phyloP scores from a whole-genome alignment of 2,113 vertebrate genomes.

The Nestor notabilis region DNA sequence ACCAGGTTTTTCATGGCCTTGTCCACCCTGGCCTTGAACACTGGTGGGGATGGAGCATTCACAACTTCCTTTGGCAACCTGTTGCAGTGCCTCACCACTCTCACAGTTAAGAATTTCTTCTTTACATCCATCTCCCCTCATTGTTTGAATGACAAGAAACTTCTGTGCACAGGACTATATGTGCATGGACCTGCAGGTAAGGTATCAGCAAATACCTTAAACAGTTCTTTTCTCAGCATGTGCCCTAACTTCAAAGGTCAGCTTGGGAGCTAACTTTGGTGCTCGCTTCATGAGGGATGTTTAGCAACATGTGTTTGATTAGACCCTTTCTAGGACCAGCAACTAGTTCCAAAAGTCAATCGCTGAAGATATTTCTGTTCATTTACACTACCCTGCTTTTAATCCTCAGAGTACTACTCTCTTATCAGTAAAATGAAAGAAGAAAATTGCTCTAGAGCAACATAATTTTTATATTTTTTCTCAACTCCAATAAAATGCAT shows the following conservation, averaged over 20 bases:
- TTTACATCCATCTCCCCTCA: no score
- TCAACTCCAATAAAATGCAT: not conserved
- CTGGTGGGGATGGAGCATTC: no score
- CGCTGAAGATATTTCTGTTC: not conserved
- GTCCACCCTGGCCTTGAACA: no score
- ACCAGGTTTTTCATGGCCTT: no score
- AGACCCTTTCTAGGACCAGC: not conserved
- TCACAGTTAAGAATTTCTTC: no score
- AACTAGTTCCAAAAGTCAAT: not conserved
- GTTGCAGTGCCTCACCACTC: no score
- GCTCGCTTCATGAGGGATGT: not conserved
- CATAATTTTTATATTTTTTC: not conserved
- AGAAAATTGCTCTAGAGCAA: not conserved
- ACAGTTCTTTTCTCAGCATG: not conserved
- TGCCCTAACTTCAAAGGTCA: not conserved
- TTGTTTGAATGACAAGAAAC: not conserved
- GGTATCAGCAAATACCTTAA: not conserved
- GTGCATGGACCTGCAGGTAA: not conserved
- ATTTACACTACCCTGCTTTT: not conserved
- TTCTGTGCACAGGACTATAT: not conserved
- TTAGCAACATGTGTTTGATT: not conserved
- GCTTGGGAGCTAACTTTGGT: not conserved
- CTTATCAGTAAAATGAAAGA: not conserved
- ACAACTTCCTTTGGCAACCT: no score
- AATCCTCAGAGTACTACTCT: not conserved